These are phyloP conservation scores for Lepus europaeus DNA, from an alignment of 2,113 vertebrate species.

Conservation along the genomic window DNA sequence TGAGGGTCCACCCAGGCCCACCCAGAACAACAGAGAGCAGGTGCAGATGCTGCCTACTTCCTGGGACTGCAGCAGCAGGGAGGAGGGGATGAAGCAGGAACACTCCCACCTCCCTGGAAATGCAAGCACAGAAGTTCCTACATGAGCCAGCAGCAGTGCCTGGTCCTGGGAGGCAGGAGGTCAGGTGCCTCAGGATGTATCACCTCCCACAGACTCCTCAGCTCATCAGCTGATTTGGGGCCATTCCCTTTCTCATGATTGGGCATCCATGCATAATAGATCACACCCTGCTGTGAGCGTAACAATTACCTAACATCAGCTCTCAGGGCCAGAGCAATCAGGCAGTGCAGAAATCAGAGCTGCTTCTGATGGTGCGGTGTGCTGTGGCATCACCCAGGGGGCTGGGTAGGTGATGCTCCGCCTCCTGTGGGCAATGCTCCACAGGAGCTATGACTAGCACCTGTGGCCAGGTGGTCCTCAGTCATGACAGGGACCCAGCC, in stretches of 20 bases:
- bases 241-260: constrained; percentile 63
- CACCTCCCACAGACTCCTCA: not conserved
- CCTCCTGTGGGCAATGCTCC: too few relatives aligned
- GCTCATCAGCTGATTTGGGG: not conserved
- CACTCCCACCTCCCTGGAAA: too few relatives aligned
- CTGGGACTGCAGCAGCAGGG: not conserved
- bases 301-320: constrained; percentile 80
- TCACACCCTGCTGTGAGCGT: constrained; percentile 34
- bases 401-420: not conserved
- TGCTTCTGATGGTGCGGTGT: constrained; percentile 20
- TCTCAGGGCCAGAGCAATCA: constrained; percentile 79
- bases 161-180: not conserved
- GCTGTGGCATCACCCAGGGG: constrained; percentile 67
- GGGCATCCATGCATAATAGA: constrained; percentile 71
- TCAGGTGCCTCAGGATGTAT: not conserved
- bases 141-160: not conserved
- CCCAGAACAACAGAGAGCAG: not conserved
- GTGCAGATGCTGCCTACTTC: not conserved
- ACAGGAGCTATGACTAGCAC: not conserved
- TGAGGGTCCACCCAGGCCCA: not conserved
- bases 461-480: accelerated
- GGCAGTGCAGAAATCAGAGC: constrained; percentile 69
- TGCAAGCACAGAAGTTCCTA: not conserved
- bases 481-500: not conserved
- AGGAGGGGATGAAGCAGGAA: too few relatives aligned